Conservation (phyloP, 2,888 invertebrate species). For the Parthenolecanium corni region DNA sequence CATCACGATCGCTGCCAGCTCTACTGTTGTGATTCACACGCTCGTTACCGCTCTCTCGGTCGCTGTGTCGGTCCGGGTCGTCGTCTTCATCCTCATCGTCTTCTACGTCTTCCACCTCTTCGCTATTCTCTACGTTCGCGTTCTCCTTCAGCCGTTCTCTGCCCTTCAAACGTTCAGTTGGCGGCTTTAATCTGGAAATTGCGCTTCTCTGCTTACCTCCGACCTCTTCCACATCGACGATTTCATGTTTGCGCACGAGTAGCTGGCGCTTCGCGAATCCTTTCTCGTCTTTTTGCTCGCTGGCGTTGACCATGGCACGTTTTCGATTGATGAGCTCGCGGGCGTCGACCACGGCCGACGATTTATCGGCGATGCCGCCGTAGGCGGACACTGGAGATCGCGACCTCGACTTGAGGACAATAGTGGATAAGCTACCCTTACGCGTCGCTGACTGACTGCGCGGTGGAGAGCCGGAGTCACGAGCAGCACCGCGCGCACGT, state of each 20-base stretch:
- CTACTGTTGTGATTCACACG: neutral
- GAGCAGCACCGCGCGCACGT: neutral
- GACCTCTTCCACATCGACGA: too few relatives aligned
- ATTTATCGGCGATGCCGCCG: neutral
- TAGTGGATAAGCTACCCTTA: neutral
- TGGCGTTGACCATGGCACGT: constrained; percentile 1
- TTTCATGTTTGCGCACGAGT: neutral
- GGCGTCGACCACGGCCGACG: constrained; percentile 14
- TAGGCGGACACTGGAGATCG: neutral
- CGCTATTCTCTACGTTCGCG: neutral
- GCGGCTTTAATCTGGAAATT: too few relatives aligned
- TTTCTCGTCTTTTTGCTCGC: constrained; percentile 9
- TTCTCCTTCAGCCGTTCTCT: neutral
- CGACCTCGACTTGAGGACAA: neutral
- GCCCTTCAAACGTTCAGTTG: neutral
- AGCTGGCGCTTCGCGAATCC: neutral
- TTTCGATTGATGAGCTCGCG: constrained; percentile 22
- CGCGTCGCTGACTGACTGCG: neutral
- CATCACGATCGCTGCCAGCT: neutral
- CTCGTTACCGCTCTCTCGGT: neutral
- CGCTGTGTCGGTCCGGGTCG: neutral
- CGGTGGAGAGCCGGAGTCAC: too few relatives aligned
- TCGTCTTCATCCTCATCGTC: neutral
- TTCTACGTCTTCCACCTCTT: neutral
- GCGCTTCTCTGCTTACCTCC: too few relatives aligned